Conservation (phyloP, 2,888 invertebrate genomes). For the Drymonia ruficornis region DNA sequence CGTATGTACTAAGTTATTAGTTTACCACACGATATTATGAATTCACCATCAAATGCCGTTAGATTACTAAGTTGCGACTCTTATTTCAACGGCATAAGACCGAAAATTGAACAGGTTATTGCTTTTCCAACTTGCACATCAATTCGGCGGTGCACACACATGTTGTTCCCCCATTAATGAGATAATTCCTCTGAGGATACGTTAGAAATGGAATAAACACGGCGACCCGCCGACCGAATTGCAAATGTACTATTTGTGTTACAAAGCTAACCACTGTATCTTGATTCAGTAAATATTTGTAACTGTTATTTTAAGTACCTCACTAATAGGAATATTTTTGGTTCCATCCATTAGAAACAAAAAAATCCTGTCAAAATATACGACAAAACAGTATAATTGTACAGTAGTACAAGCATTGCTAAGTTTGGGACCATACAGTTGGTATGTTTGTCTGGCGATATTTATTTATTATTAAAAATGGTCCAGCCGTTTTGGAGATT, state of each 20-base stretch:
- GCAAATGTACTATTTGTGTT: constrained; percentile 50
- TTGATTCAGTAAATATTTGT: constrained; percentile 10
- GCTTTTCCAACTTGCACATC: constrained; percentile 12
- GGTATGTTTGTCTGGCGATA: too few relatives aligned
- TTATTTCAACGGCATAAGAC: constrained; percentile 26
- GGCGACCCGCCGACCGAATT: constrained; percentile 40
- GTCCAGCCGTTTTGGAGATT: too few relatives aligned
- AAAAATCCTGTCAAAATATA: too few relatives aligned
- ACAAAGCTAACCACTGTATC: constrained; percentile 30
- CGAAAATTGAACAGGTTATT: constrained; percentile 17
- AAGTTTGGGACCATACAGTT: too few relatives aligned
- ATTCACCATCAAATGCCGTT: constrained; percentile 11
- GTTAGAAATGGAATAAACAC: constrained; percentile 57
- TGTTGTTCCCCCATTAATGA: constrained; percentile 59
- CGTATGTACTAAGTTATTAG: constrained; percentile 44
- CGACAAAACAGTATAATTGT: too few relatives aligned
- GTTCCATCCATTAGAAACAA: too few relatives aligned
- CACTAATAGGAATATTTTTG: not conserved
- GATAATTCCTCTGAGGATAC: constrained; percentile 58
- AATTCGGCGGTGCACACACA: constrained; percentile 41
- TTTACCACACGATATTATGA: constrained; percentile 31
- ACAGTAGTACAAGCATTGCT: too few relatives aligned
- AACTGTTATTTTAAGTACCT: constrained; percentile 10
- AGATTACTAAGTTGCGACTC: constrained; percentile 7
- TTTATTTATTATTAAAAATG: too few relatives aligned